Conservation (phyloP, 2,888 invertebrate species). For the Trypoxylon attenuatum region DNA sequence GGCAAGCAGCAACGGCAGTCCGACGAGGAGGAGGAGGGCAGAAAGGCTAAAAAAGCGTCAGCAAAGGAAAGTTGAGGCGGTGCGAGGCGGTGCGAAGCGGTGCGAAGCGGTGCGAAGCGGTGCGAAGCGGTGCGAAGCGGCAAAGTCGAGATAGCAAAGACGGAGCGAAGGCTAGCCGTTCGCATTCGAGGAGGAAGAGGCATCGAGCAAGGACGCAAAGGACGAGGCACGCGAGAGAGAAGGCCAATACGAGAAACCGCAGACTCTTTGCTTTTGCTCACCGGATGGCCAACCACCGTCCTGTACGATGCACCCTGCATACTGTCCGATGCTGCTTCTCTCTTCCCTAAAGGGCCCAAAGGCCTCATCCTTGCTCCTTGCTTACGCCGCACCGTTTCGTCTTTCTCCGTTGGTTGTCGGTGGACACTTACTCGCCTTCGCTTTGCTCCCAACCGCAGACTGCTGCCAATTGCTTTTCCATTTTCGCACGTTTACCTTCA, state of each 20-base stretch:
- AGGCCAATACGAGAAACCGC: constrained; percentile 4
- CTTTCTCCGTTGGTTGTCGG: neutral
- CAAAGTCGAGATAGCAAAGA: constrained; percentile 14
- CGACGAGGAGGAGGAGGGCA: neutral
- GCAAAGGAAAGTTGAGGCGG: neutral
- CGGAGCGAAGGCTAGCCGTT: constrained; percentile 1
- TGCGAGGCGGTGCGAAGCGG: no score
- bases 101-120: neutral
- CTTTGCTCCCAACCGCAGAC: neutral
- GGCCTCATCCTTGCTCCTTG: neutral
- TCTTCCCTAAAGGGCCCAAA: no score
- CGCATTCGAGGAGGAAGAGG: constrained; percentile 1
- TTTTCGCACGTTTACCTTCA: no score
- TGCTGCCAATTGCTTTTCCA: neutral
- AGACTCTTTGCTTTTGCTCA: constrained; percentile 24
- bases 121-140: neutral
- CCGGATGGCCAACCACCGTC: constrained; percentile 15
- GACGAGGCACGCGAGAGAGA: constrained; percentile 4
- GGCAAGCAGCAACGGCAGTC: neutral
- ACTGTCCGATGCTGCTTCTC: neutral
- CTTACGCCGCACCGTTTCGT: neutral
- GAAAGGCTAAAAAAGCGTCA: neutral
- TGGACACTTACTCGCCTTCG: neutral
- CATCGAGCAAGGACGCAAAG: constrained; percentile 15
- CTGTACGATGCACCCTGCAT: constrained; percentile 5